These are phyloP conservation scores for Polydrusus cervinus DNA, from an alignment of 2,888 invertebrate genomes.

Conservation along the genomic window DNA sequence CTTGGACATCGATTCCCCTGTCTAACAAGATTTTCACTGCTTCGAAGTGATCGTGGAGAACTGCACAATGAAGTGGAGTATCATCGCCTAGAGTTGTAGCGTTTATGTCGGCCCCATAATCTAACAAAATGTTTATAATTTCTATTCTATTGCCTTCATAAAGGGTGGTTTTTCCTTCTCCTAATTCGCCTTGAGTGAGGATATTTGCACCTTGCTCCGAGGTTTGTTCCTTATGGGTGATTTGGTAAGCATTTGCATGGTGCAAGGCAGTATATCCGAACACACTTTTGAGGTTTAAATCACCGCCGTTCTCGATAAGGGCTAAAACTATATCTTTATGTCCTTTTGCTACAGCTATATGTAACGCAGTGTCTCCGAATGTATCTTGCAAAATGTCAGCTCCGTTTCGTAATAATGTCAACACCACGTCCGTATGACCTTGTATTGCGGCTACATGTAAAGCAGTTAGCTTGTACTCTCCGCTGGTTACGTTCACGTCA, in stretches of 20 bases:
- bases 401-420: neutral
- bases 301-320: neutral
- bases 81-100: too few relatives aligned
- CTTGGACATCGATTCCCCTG: neutral
- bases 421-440: neutral
- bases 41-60: neutral
- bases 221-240: neutral
- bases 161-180: neutral
- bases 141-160: neutral
- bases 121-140: neutral
- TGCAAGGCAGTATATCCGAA: neutral
- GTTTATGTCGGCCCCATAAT: constrained; percentile 4
- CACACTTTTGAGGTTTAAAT: neutral
- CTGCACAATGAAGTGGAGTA: neutral
- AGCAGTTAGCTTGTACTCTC: neutral
- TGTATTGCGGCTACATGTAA: neutral
- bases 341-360: neutral
- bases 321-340: neutral
- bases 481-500: neutral
- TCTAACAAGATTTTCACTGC: neutral
- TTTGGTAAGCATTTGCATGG: neutral
- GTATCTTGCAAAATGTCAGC: neutral
- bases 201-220: neutral
- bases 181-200: neutral
- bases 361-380: neutral